phyloP scores from a whole-genome alignment of 2,888 invertebrate species.

The Drosophila engyochracea region DNA sequence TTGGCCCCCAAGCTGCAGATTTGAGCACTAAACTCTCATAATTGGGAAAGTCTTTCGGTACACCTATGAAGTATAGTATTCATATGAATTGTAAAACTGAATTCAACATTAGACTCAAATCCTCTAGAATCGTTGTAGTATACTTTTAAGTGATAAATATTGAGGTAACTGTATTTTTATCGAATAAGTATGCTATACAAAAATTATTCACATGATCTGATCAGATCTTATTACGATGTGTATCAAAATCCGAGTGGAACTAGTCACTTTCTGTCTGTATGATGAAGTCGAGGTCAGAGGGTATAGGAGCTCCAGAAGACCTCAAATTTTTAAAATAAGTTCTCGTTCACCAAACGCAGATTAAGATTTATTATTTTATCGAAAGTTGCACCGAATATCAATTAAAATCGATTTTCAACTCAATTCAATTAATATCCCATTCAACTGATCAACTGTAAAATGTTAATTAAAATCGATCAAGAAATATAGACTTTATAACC shows the following conservation, averaged over 20 bases:
- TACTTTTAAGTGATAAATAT: conserved; percentile 22
- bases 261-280: background rate
- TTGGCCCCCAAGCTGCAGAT: background rate
- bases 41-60: background rate
- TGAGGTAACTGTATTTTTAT: background rate
- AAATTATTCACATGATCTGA: background rate
- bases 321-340: background rate
- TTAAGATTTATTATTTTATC: background rate
- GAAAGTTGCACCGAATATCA: background rate
- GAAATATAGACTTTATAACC: background rate
- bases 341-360: background rate
- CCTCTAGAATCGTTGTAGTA: background rate
- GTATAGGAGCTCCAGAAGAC: background rate
- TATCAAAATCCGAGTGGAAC: background rate
- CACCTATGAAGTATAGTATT: background rate
- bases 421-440: background rate
- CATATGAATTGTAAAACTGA: background rate
- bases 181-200: conserved; percentile 29
- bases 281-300: background rate
- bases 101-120: too few relatives aligned
- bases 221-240: background rate
- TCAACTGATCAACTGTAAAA: background rate
- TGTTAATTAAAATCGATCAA: background rate
- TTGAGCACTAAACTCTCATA: background rate
- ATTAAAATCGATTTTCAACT: background rate